A percentile compares a stretch with the other conserved stretches of the same genome.
phyloP scores from a whole-genome alignment of 2,888 invertebrate genomes.

The Idaea straminata region DNA sequence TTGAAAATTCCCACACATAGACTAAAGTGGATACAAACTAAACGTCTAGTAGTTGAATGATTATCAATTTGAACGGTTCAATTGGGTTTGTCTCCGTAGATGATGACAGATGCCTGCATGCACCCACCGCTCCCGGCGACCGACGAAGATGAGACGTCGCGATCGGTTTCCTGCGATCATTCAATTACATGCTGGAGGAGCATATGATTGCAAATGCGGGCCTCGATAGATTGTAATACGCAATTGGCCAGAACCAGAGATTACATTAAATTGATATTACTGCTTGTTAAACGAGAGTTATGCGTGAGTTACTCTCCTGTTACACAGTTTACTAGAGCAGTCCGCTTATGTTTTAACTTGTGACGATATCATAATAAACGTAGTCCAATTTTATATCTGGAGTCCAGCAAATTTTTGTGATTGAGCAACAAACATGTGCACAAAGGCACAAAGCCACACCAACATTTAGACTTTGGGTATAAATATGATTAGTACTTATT shows the following conservation, averaged over 20 bases:
- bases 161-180: constrained; percentile 69
- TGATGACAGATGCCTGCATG: constrained; percentile 67
- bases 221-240: constrained; percentile 45
- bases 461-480: too few species aligned
- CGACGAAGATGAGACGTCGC: constrained; percentile 14
- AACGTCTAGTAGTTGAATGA: constrained; percentile 30
- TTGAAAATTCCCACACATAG: neutral
- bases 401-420: too few species aligned
- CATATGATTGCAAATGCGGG: constrained; percentile 47
- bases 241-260: constrained; percentile 46
- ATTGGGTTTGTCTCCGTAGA: constrained; percentile 58
- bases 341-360: neutral
- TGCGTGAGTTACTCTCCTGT: constrained; percentile 23
- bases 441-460: too few species aligned
- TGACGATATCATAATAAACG: too few species aligned
- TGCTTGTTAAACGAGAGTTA: constrained; percentile 34
- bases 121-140: constrained; percentile 21
- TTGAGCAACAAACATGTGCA: too few species aligned
- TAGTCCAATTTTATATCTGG: too few species aligned
- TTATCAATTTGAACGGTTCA: constrained; percentile 48
- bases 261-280: constrained; percentile 49
- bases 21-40: neutral
- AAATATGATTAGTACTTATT: too few species aligned
- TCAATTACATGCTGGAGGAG: constrained; percentile 50
- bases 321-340: neutral